phyloP scores from a whole-genome alignment of 2,113 vertebrate species.

The Henicopernis longicauda region DNA sequence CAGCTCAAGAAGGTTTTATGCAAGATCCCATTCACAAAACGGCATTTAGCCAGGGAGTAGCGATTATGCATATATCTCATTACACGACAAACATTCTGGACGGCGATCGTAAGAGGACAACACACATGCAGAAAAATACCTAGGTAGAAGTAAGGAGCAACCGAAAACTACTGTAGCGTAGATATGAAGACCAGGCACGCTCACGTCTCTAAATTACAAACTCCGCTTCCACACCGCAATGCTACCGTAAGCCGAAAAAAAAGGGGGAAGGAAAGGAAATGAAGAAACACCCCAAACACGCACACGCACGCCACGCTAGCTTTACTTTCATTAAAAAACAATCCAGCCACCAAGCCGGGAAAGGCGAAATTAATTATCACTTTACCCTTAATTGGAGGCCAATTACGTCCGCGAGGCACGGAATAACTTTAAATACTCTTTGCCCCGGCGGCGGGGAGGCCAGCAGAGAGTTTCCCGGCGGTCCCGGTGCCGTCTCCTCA shows the following conservation, averaged over 20 bases:
- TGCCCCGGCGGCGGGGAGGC: background rate
- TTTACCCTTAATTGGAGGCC: background rate
- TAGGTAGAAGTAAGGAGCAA: background rate
- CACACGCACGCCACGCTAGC: background rate
- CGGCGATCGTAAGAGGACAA: fast-evolving
- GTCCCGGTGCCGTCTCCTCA: background rate
- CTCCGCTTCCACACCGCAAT: background rate
- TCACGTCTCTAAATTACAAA: background rate
- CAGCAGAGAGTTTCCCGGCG: background rate
- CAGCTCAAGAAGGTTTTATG: background rate
- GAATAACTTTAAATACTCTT: background rate
- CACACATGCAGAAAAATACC: background rate
- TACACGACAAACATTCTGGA: background rate
- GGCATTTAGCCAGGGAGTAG: background rate
- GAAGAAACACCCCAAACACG: background rate
- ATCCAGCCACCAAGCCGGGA: background rate
- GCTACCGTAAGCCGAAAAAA: background rate
- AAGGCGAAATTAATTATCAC: background rate
- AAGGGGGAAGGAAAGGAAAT: background rate
- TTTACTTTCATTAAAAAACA: background rate
- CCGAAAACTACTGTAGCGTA: background rate
- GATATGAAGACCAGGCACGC: no score
- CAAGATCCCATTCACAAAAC: background rate
- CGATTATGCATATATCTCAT: fast-evolving
- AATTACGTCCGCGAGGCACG: background rate